A percentile compares a stretch with the other conserved stretches of the same genome.
Conservation (phyloP, 2,113 vertebrate species). For the Corythoichthys haematopterus region DNA sequence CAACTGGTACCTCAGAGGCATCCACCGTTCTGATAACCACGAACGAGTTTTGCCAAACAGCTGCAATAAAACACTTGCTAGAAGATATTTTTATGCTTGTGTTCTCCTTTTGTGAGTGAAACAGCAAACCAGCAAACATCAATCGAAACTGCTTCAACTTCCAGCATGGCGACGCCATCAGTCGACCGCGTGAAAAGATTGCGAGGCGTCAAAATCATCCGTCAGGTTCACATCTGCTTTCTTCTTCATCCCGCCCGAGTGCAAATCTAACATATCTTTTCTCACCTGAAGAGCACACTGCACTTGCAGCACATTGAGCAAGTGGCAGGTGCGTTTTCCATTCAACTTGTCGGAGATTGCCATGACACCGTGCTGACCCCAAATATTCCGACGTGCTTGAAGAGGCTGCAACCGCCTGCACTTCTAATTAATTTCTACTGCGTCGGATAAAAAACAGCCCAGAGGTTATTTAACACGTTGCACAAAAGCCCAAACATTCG, state of each 20-base stretch:
- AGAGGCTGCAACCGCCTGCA: constrained; percentile 17
- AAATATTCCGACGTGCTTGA: constrained; percentile 42
- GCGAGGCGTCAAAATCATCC: background rate
- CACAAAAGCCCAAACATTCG: constrained; percentile 42
- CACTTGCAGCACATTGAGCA: constrained; percentile 27
- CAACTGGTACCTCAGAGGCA: too few relatives aligned
- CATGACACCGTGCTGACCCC: constrained; percentile 51
- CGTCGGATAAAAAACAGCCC: constrained; percentile 34
- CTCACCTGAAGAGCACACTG: constrained; percentile 27
- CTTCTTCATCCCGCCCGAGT: background rate
- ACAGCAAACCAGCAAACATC: background rate
- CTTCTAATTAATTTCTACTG: constrained; percentile 50
- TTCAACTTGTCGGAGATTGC: constrained; percentile 44
- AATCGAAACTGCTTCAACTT: background rate
- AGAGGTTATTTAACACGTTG: constrained; percentile 42
- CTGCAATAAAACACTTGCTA: background rate
- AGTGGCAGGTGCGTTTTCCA: constrained; percentile 16
- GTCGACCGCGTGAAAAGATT: background rate
- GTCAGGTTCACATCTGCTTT: constrained; percentile 6
- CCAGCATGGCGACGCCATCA: background rate
- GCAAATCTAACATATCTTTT: constrained; percentile 38
- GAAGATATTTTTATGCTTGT: background rate
- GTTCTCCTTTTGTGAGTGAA: background rate
- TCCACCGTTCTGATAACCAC: too few relatives aligned
- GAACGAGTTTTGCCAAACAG: too few relatives aligned